Evolutionary conservation across 2,888 invertebrate species (phyloP).

Genomic region (Melangyna quadrimaculata): DNA sequence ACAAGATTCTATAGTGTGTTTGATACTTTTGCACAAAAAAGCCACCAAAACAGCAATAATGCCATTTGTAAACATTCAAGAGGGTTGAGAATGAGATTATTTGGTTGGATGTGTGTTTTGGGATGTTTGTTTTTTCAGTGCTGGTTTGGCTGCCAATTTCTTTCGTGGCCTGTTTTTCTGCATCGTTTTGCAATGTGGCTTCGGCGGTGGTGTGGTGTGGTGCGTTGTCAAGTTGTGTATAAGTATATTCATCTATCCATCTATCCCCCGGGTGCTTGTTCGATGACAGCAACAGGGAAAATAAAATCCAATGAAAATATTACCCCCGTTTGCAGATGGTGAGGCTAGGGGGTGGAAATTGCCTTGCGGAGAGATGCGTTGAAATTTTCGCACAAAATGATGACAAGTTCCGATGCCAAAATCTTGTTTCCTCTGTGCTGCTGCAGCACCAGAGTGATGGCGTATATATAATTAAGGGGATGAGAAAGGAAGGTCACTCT

Average conservation of each 20-base stretch:
- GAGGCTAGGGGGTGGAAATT: conserved; percentile 2
- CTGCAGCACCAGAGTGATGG: conserved; percentile 2
- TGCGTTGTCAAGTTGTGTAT: conserved; percentile 44
- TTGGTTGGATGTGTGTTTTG: conserved; percentile 2
- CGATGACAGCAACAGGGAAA: conserved; percentile 67
- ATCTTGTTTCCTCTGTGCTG: conserved; percentile 27
- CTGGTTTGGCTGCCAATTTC: conserved; percentile 62
- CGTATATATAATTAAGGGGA: neutral
- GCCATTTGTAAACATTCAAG: conserved; percentile 62
- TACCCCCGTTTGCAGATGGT: conserved; percentile 32
- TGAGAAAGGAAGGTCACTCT: conserved; percentile 43
- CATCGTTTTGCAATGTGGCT: conserved; percentile 64
- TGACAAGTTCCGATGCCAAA: conserved; percentile 46
- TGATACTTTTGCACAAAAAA: conserved; percentile 57
- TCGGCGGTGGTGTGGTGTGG: conserved; percentile 25
- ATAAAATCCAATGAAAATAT: conserved; percentile 70
- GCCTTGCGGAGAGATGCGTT: conserved; percentile 55
- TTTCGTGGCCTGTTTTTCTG: conserved; percentile 60
- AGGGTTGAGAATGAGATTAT: no score
- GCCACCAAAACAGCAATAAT: conserved; percentile 71
- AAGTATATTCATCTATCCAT: conserved; percentile 24
- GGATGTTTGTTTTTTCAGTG: conserved; percentile 12
- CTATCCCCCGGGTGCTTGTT: conserved; percentile 48
- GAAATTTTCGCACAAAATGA: conserved; percentile 49
- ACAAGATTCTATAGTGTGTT: conserved; percentile 16